These are phyloP conservation scores for Meles meles DNA, from an alignment of 2,113 vertebrate genomes.

Conservation along the genomic window DNA sequence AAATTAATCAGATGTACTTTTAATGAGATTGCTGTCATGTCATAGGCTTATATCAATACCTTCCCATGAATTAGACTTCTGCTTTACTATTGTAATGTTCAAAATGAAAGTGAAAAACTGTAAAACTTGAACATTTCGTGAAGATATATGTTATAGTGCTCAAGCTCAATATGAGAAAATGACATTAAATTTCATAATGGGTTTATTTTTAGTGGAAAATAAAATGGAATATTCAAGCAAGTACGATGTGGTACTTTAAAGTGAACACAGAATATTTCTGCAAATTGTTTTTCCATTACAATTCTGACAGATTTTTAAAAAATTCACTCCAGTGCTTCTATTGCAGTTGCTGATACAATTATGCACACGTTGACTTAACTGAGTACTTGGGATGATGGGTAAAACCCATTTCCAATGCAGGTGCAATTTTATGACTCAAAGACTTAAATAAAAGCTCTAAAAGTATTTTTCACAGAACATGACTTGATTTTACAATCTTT, in stretches of 20 bases:
- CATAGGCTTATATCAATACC: not conserved
- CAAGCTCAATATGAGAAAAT: not conserved
- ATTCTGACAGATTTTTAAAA: not conserved
- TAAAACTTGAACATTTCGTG: not conserved
- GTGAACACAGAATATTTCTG: not conserved
- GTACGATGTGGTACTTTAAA: not conserved
- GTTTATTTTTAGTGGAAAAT: conserved; percentile 37
- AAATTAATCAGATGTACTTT: not conserved
- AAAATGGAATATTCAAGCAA: not conserved
- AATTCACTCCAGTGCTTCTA: not conserved
- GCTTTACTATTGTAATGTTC: not conserved
- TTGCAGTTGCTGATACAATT: not conserved
- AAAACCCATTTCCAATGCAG: conserved; percentile 18
- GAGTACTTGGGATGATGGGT: not conserved
- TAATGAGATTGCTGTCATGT: not conserved
- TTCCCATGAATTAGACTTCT: not conserved
- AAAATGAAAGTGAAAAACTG: not conserved
- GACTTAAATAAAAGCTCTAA: not conserved
- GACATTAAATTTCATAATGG: not conserved
- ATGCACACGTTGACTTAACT: not conserved
- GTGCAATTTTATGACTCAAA: conserved; percentile 27
- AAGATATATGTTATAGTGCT: not conserved
- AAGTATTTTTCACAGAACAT: conserved; percentile 27
- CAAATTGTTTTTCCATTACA: not conserved
- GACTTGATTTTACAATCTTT: conserved; percentile 6